phyloP scores from a whole-genome alignment of 2,113 vertebrate species.

The Notechis scutatus region DNA sequence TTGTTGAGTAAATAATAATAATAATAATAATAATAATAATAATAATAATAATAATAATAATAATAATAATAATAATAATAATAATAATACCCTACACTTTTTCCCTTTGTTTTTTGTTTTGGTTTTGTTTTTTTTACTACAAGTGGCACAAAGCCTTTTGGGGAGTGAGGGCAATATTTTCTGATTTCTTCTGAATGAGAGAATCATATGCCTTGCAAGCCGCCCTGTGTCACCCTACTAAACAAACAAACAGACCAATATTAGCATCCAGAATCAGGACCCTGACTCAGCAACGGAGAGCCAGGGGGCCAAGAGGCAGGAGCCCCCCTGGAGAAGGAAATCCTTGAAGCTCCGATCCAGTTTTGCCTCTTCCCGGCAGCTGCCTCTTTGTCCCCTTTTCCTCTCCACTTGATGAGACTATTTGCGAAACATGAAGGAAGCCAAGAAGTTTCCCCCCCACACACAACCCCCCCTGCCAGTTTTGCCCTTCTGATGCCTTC shows the following conservation, averaged over 20 bases:
- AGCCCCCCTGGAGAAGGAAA: not conserved
- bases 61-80: not conserved
- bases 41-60: not conserved
- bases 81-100: not conserved
- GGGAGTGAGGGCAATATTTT: not conserved
- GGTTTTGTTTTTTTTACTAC: not conserved
- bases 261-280: not conserved
- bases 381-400: conserved; percentile 30
- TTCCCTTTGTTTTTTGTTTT: not conserved
- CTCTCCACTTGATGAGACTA: not conserved
- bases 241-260: not conserved
- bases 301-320: not conserved
- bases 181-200: not conserved
- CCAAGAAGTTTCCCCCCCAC: not conserved
- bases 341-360: not conserved
- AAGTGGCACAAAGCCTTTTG: not conserved
- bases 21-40: not conserved
- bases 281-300: not conserved
- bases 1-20: no score
- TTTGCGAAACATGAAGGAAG: conserved; percentile 39
- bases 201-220: not conserved
- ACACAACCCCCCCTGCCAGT: not conserved
- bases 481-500: conserved; percentile 55
- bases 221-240: not conserved
- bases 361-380: not conserved